Base-by-base conservation (phyloP, 2,888 invertebrate genomes). In the Dinocampus coccinellae region DNA sequence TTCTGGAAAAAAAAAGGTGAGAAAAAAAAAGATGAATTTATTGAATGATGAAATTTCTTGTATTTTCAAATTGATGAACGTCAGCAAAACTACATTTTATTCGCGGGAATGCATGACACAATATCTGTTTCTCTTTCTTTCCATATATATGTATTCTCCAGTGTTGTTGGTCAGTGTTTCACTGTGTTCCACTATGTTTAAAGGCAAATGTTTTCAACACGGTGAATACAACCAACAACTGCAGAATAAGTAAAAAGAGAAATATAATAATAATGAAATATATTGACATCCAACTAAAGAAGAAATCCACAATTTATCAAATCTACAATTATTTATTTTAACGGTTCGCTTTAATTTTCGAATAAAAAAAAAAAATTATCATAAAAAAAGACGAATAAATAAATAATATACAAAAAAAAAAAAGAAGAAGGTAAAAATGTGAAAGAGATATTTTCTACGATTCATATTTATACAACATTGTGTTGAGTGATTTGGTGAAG, bases 101-200 rank as follows among this genome's bases (percentile, higher is more conserved):
- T 39, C 36, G 36, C 61, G 34, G 22, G 53, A 26, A 34, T 39
- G 34, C 34, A 33, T 39, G 13, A 39, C 39, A 39, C 6, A n/a
- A 39, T 39, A 39, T 39, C 4, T 16, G 1, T 47, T 16, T 16
- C 6, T n/a, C 47, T 42, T 22, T 34, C 42, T 36, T 34, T 55
- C 34, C 26, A 62, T 29, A 52, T 58, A 20, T 52, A 57, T 57
- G 47, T 33, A 33, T 55, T 34, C 53, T 69, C 65, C 63, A 65
- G 68, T 69, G 68, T 72, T 73, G 74, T 75, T 76, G 82, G 83
- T 83, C 83, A 83, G 81, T 82, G 80, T 82, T 77, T 82, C 82
- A 81, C 79, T 81, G 78, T 83, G 81, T 75, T 80, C 81, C n/a
- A n/a, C n/a, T n/a, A n/a, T n/a, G n/a, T n/a, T n/a, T n/a, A 72